Conservation (phyloP, 2,113 vertebrate genomes). For the Colistium nudipinnis region DNA sequence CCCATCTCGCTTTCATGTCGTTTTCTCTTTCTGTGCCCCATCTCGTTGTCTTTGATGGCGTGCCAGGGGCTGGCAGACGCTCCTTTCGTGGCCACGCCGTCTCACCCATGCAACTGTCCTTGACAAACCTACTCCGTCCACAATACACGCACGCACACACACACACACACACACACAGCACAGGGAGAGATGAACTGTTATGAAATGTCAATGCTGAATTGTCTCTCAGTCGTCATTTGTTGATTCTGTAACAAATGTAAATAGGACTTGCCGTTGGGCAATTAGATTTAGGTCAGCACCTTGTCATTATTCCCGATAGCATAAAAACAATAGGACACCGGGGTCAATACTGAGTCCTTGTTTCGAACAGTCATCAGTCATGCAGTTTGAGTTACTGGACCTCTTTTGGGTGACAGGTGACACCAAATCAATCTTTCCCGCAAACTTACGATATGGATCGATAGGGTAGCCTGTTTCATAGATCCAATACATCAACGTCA, state of each 20-base stretch:
- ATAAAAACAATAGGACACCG: too few relatives aligned
- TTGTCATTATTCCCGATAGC: not conserved
- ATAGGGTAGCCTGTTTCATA: not conserved
- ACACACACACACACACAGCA: not conserved
- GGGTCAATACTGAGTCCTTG: not conserved
- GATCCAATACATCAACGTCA: constrained; percentile 1
- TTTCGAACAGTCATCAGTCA: not conserved
- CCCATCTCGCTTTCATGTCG: constrained; percentile 68
- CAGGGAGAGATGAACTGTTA: constrained; percentile 13
- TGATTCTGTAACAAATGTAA: not conserved
- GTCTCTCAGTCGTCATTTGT: not conserved
- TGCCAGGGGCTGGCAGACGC: constrained; percentile 60
- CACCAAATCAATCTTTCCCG: constrained; percentile 14
- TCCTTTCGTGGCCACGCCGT: constrained; percentile 34
- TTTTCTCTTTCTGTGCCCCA: constrained; percentile 53
- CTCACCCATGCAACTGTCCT: constrained; percentile 29
- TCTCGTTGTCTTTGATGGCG: constrained; percentile 68
- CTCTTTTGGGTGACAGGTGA: not conserved
- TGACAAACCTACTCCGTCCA: constrained; percentile 1
- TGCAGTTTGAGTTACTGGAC: constrained; percentile 2
- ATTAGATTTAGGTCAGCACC: not conserved
- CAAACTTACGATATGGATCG: not conserved
- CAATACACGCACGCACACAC: constrained; percentile 4
- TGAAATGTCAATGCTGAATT: constrained; percentile 17
- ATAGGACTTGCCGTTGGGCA: not conserved